phyloP scores from a whole-genome alignment of 1,140 invertebrate species.

The Ceratina japonica region DNA sequence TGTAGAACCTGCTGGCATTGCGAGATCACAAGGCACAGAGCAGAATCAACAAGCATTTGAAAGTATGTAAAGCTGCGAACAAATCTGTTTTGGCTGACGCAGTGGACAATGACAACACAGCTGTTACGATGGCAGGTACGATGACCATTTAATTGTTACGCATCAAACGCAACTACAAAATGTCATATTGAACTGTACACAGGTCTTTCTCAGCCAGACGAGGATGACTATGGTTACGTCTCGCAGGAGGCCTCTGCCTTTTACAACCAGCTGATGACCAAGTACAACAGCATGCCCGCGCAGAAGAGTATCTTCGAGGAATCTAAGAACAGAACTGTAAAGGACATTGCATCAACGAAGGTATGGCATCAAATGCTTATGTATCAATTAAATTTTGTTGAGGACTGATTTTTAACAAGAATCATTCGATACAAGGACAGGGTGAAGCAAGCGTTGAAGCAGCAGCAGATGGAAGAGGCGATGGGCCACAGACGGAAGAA shows the following conservation, averaged over 20 bases:
- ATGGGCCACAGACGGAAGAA: constrained; percentile 84
- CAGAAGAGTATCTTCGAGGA: constrained; percentile 79
- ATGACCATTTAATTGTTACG: background rate
- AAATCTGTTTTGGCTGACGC: constrained; percentile 92
- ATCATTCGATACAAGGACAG: constrained; percentile 77
- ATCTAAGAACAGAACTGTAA: constrained; percentile 74
- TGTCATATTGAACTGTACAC: constrained; percentile 13
- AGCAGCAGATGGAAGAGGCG: constrained; percentile 86
- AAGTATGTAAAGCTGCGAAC: constrained; percentile 92
- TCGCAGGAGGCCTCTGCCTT: constrained; percentile 89
- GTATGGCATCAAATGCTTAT: constrained; percentile 58
- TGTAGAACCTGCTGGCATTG: constrained; percentile 84
- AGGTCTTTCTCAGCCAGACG: constrained; percentile 89
- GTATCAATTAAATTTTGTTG: too few species aligned
- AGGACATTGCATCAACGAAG: constrained; percentile 79
- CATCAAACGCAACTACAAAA: too few species aligned
- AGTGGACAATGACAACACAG: constrained; percentile 87
- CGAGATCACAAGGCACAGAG: constrained; percentile 86
- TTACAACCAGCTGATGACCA: constrained; percentile 91
- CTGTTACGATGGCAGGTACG: constrained; percentile 83
- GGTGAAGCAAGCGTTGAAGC: constrained; percentile 86
- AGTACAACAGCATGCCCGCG: constrained; percentile 86
- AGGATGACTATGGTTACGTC: constrained; percentile 94
- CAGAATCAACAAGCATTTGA: constrained; percentile 85
- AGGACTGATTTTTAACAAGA: background rate